These are phyloP conservation scores for Peucedramus taeniatus DNA, from an alignment of 2,113 vertebrate species.

Conservation along the genomic window DNA sequence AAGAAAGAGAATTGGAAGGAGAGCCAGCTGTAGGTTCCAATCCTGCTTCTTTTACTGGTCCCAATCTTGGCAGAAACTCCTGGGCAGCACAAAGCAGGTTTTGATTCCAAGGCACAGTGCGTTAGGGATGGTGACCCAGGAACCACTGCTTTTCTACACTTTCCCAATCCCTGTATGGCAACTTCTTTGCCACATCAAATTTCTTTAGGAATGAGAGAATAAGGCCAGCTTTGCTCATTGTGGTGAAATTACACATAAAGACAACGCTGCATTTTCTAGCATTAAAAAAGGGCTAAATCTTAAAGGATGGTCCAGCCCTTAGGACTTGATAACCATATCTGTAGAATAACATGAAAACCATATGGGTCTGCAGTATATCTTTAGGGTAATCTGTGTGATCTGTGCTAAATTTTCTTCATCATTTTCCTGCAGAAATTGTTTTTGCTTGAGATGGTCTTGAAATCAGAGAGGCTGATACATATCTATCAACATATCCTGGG, in stretches of 20 bases:
- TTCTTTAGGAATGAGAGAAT: not conserved
- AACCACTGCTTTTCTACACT: not conserved
- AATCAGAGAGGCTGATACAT: not conserved
- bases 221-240: not conserved
- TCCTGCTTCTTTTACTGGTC: not conserved
- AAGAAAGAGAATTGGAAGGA: not conserved
- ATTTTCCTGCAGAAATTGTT: not conserved
- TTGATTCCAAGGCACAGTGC: not conserved
- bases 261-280: not conserved
- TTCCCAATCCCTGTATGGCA: not conserved
- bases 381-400: not conserved
- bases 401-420: not conserved
- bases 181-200: rapidly evolving
- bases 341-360: not conserved
- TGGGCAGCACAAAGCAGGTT: not conserved
- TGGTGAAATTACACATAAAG: not conserved
- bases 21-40: not conserved
- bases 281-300: not conserved
- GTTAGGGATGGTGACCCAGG: not conserved
- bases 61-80: not conserved
- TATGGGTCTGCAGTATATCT: not conserved
- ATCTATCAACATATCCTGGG: not conserved
- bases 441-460: not conserved
- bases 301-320: not conserved
- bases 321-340: not conserved